Percentiles rank a stretch among this genome's conserved stretches.
Evolutionary conservation across 2,113 vertebrate species (phyloP).

Genomic region (Zosterops pallidus): DNA sequence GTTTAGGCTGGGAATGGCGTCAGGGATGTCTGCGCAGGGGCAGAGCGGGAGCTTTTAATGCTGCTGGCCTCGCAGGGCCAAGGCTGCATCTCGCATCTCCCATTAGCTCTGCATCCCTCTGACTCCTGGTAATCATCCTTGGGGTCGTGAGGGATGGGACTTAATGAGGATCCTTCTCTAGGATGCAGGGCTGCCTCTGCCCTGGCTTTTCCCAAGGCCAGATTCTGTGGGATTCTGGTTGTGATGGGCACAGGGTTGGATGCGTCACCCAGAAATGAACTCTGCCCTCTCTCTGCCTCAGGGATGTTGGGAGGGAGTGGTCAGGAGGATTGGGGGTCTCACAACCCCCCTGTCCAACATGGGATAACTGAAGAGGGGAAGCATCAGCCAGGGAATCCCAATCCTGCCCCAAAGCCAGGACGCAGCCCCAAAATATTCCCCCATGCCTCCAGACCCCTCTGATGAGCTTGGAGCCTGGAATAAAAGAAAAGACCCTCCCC

Average conservation of each 20-base stretch:
- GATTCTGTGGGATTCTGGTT: neutral
- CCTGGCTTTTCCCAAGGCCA: neutral
- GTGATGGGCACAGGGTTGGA: neutral
- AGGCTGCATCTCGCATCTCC: neutral
- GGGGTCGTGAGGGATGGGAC: neutral
- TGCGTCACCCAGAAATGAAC: neutral
- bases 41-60: neutral
- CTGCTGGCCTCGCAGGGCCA: neutral
- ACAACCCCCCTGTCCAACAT: neutral
- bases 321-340: neutral
- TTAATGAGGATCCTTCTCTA: neutral
- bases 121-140: neutral
- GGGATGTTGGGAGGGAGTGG: neutral
- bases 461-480: neutral
- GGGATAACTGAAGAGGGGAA: neutral
- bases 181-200: neutral
- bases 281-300: fast-evolving
- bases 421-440: neutral
- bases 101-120: conserved; percentile 17
- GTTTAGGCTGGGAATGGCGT: neutral
- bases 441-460: fast-evolving
- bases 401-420: neutral
- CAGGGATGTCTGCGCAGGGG: neutral
- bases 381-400: neutral
- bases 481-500: neutral